These are phyloP conservation scores for Metacarcinus magister DNA, from an alignment of 2,888 invertebrate species.

Conservation along the genomic window DNA sequence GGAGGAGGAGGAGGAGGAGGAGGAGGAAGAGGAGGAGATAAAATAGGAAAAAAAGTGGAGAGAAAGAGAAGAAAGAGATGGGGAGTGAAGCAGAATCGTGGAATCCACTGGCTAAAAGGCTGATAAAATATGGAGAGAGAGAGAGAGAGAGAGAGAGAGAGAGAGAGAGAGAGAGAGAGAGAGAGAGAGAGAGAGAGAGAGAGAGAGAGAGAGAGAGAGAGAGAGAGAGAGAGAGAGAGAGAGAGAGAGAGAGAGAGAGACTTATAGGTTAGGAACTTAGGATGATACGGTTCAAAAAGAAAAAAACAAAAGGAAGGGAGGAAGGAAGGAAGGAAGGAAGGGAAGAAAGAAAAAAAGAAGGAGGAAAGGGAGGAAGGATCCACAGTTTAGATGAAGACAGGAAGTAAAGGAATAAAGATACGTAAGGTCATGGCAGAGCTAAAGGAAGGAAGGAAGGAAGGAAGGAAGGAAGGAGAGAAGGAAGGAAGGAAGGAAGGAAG, in stretches of 20 bases:
- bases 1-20: not conserved
- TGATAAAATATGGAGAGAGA: not conserved
- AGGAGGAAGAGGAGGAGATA: not conserved
- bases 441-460: not conserved
- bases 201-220: not conserved
- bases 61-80: not conserved
- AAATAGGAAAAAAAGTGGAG: not conserved
- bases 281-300: not conserved
- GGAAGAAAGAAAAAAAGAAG: not conserved
- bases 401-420: not conserved
- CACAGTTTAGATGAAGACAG: not conserved
- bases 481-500: not conserved
- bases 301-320: not conserved
- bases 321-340: not conserved
- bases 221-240: no score
- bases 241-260: not conserved
- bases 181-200: conserved; percentile 21
- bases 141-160: conserved; percentile 26
- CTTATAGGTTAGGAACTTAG: not conserved
- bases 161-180: conserved; percentile 10
- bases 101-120: not conserved
- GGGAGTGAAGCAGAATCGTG: not conserved
- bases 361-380: not conserved
- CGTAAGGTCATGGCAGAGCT: no score
- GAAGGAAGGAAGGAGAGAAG: not conserved